Evolutionary conservation across 2,888 invertebrate genomes (phyloP), one percentile per base, ranked within the genome.

Genomic region (Limnephilus auricula): DNA sequence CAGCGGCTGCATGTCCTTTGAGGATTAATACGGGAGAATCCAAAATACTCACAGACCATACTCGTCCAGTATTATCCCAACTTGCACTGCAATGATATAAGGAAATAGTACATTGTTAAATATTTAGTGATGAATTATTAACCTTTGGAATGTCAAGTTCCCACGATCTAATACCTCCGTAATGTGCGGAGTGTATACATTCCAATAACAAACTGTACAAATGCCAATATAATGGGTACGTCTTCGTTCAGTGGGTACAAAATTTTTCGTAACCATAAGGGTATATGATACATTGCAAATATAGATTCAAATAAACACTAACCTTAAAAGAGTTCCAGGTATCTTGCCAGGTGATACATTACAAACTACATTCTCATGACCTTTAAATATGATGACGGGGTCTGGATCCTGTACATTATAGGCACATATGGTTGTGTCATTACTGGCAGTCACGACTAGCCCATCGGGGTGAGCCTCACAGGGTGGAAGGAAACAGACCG

Each of bases 41-140:
- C 4, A 98, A 93, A 30, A 83, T 87, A 87, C 89, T 91, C 30
- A 92, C 91, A 89, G 95, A 96, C 99, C 99, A 99, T 86, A 98
- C 95, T 94, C 98, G 97, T 0, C 98, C 99, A 6, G 98, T 98
- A 93, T 96, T 97, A 94, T 99, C 99, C 99, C 99, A 99, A 86
- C 99, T 99, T 82, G 99, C 98, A 94, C 98, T 99, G 90, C 13
- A 78, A 90, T 31, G 25, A 37, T 2, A 83, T 10, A 18, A 65
- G 25, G 65, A 65, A 65, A 65, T 25, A 9, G 65, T 65, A 9
- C n/a, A 65, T 65, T 25, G 1, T 65, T 25, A 65, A 65, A 65
- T 65, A 91, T 65, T 25, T 15, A 34, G 9, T 10, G 4, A 83
- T 34, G 18, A n/a, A 32, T 80, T 37, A 25, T 32, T 9, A 12